Conservation (phyloP, 2,888 invertebrate genomes). For the Pemphredon lugubris region DNA sequence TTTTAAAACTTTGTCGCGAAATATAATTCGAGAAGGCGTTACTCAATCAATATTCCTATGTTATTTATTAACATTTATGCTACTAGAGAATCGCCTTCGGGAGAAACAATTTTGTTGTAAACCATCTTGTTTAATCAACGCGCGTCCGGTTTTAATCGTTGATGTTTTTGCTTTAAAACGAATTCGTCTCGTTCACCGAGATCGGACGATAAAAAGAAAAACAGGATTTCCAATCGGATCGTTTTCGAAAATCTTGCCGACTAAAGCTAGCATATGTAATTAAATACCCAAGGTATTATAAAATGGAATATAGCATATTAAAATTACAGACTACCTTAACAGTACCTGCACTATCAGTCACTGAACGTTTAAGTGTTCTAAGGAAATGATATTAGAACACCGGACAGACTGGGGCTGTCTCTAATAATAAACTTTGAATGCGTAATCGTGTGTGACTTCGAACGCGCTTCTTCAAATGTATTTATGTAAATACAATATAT, state of each 20-base stretch:
- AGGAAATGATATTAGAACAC: conserved; percentile 12
- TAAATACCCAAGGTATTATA: conserved; percentile 69
- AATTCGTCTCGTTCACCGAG: too few relatives aligned
- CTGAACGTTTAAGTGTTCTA: conserved; percentile 45
- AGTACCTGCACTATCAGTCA: conserved; percentile 54
- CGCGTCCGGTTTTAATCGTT: neutral
- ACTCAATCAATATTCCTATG: too few relatives aligned
- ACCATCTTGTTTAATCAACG: too few relatives aligned
- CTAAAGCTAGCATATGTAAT: conserved; percentile 66
- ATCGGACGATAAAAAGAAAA: neutral
- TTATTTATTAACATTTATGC: too few relatives aligned
- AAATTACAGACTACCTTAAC: conserved; percentile 61
- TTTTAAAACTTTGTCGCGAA: too few relatives aligned
- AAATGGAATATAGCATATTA: conserved; percentile 71
- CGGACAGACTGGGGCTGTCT: conserved; percentile 11
- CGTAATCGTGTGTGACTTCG: conserved; percentile 7
- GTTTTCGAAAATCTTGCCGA: conserved; percentile 66
- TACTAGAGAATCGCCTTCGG: too few relatives aligned
- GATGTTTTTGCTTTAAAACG: neutral
- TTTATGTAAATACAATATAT: too few relatives aligned
- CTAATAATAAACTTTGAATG: conserved; percentile 15
- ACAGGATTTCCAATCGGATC: conserved; percentile 37
- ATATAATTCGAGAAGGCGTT: too few relatives aligned
- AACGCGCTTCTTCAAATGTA: neutral
- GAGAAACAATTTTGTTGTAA: too few relatives aligned